Conservation (phyloP, 2,888 invertebrate species). For the Synergus japonicus region DNA sequence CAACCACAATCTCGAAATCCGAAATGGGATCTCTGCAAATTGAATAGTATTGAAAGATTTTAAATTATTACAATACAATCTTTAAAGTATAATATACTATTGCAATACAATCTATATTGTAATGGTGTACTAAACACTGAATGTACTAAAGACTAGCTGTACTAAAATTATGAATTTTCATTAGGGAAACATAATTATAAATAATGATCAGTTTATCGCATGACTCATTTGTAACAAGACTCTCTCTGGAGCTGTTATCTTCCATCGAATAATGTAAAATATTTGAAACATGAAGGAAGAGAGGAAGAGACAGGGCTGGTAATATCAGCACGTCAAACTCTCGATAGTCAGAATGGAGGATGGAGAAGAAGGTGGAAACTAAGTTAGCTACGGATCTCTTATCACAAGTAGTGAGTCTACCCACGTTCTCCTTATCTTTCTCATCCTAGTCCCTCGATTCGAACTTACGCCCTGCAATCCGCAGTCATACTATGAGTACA, state of each 20-base stretch:
- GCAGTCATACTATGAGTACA: constrained; percentile 23
- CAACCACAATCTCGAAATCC: not conserved
- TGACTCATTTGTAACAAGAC: not conserved
- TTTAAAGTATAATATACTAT: no score
- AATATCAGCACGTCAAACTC: constrained; percentile 43
- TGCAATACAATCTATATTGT: no score
- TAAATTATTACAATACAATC: not conserved
- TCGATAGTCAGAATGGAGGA: constrained; percentile 46
- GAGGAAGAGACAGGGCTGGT: not conserved
- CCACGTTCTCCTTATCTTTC: constrained; percentile 73
- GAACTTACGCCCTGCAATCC: constrained; percentile 51
- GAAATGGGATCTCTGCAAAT: not conserved
- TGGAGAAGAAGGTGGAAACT: constrained; percentile 58
- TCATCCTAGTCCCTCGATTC: constrained; percentile 45
- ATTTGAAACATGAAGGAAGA: not conserved
- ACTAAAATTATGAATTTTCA: not conserved
- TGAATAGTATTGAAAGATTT: not conserved
- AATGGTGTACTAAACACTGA: no score
- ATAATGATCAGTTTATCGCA: not conserved
- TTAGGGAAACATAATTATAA: not conserved
- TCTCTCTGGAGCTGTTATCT: not conserved
- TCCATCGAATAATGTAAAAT: not conserved
- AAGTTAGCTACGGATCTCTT: constrained; percentile 71
- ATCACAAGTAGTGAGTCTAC: constrained; percentile 70
- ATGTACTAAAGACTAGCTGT: no score